Conservation (phyloP, 2,888 invertebrate genomes). For the Cephus rjabovi region DNA sequence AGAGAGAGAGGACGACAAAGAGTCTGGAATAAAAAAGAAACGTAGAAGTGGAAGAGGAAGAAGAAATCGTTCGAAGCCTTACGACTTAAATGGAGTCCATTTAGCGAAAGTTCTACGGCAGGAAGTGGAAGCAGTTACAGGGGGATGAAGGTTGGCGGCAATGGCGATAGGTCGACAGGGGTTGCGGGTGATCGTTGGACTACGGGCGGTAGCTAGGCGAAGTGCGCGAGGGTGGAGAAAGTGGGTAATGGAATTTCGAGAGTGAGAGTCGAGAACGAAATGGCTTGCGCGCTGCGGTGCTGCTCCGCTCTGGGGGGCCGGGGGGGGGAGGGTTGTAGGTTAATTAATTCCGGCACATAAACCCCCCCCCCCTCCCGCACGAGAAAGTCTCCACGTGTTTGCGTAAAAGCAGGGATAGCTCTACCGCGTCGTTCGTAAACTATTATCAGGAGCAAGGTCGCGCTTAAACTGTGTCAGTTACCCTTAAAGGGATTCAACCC, state of each 20-base stretch:
- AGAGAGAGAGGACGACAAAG: not conserved
- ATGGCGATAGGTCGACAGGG: conserved; percentile 32
- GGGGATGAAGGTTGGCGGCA: conserved; percentile 35
- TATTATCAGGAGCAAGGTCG: conserved; percentile 62
- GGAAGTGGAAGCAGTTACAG: conserved; percentile 29
- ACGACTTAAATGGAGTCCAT: conserved; percentile 34
- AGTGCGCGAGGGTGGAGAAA: conserved; percentile 35
- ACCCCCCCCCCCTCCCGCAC: conserved; percentile 36
- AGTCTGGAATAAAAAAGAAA: not conserved
- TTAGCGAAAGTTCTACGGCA: conserved; percentile 42
- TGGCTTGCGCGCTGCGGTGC: conserved; percentile 48
- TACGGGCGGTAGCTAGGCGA: not conserved
- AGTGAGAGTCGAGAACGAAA: conserved; percentile 58
- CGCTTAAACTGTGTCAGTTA: conserved; percentile 58
- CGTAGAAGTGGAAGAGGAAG: not conserved
- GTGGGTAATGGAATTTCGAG: conserved; percentile 58
- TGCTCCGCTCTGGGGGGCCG: conserved; percentile 16
- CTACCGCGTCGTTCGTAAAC: conserved; percentile 53
- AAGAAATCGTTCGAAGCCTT: not conserved
- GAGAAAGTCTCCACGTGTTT: conserved; percentile 20
- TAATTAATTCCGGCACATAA: conserved; percentile 63
- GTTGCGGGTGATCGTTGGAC: conserved; percentile 19
- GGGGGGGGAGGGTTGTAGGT: conserved; percentile 48
- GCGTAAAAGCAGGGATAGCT: conserved; percentile 22
- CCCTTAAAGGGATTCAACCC: conserved; percentile 56